Evolutionary conservation across 2,888 invertebrate genomes (phyloP), one percentile per base, ranked within the genome.

Genomic region (Dascillus cervinus): DNA sequence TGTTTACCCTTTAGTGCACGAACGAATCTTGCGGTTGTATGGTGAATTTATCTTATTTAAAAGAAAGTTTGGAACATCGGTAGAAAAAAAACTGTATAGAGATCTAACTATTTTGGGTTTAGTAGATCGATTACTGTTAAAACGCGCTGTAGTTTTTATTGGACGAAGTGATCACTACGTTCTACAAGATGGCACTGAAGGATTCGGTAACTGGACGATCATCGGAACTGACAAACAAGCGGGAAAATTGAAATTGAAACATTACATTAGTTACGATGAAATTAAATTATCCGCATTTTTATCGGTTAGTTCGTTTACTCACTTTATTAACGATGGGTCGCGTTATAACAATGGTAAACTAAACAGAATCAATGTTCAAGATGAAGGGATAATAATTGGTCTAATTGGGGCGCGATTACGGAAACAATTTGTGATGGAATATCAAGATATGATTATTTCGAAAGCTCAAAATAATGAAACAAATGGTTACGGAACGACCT

Each of bases 1-100:
- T 0, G 75, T 71, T 1, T 82, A 82, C 55, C 81, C 82, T 0
- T 41, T 82, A 2, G 66, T 82, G 38, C 82, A 82, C 45, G 82
- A 82, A 52, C 68, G 76, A 26, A 74, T 74, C 4, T 41, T 82
- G 2, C 60, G 70, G 2, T 58, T 82, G 2, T 77, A 76, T 55
- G 70, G 77, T 4, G 67, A 71, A 36, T 82, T 79, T 58, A 62
- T 82, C 28, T 71, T 77, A 37, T 73, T 77, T 51, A 82, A 82
- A 58, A 65, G 60, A 21, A 40, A 53, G 5, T 34, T 42, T 38
- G 58, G 56, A 12, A 44, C 44, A 31, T 5, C 34, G 42, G 13
- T 51, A 50, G 47, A 60, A 43, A 31, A 55, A 52, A 10, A 50
- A 49, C 11, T 59, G 52, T 73, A 67, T 43, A 43, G 56, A 30